Evolutionary conservation across 2,888 invertebrate species (phyloP), one percentile per base, ranked within the genome.

Genomic region (Galeruca laticollis): DNA sequence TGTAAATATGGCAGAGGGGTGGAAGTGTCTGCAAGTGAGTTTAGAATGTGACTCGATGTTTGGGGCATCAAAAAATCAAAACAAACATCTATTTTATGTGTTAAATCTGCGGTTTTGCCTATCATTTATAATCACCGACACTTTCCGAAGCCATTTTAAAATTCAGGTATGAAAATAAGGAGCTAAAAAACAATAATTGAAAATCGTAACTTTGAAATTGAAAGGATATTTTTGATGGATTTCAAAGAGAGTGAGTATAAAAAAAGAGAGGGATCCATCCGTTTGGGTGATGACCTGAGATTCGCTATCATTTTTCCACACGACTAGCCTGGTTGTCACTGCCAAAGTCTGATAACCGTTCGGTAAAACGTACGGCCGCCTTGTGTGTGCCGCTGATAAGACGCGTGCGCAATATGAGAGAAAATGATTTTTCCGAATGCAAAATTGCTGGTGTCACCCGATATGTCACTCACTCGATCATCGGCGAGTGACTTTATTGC

Each of bases 241-340:
- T 63, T 51, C 33, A 21, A 57, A 57, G 43, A 15, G 40, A 60
- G 51, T 10, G 31, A 35, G 60, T 43, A 1, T 13, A 26, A 33
- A 59, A 68, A 43, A 18, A 47, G 15, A 51, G 60, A 37, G 35
- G 43, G 60, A 52, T 70, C 60, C 68, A 71, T 73, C 83, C 84
- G 87, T 56, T 66, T 57, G 15, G 56, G 35, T 57, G 69, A 66
- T 67, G 73, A 57, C 70, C 60, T 54, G 71, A 75, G 73, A 73
- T 73, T 67, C 68, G 71, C 68, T 88, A 88, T 88, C 88, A 86
- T 88, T 88, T 88, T 88, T 88, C 88, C 88, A 87, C 88, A 88
- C 87, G 87, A 85, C 83, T 86, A 86, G 83, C 85, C 83, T 84
- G 84, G 82, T 84, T 80, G 78, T 76, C 81, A 79, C 83, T 84